Conservation (phyloP, 1,140 invertebrate genomes). For the Nilaparvata lugens region DNA sequence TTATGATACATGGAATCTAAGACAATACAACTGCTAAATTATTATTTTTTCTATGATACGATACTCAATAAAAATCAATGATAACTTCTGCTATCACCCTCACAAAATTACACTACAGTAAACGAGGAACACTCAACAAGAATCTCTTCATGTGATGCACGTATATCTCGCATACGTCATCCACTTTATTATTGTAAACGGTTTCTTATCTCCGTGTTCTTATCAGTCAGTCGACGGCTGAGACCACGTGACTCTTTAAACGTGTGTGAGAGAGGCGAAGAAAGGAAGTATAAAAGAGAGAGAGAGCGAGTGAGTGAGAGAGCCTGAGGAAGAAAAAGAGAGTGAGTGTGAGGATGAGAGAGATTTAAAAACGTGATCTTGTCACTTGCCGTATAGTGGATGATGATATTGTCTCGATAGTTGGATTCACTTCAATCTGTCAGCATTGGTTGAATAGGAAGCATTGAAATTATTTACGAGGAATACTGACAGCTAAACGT, state of each 20-base stretch:
- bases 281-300: background rate
- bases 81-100: no score
- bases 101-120: no score
- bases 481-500: background rate
- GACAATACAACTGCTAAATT: no score
- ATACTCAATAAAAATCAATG: no score
- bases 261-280: background rate
- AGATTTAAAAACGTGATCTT: background rate
- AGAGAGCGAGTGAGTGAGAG: background rate
- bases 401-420: background rate
- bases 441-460: background rate
- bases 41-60: no score
- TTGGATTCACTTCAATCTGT: background rate
- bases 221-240: background rate
- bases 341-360: background rate
- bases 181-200: background rate
- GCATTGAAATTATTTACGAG: no score
- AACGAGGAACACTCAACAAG: no score
- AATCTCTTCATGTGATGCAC: background rate
- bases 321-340: background rate
- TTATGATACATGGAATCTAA: no score
- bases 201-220: background rate
- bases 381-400: no score
- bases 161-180: background rate
- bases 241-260: background rate